Base-by-base conservation (phyloP, 2,113 vertebrate genomes). In the Nannospalax galili region DNA sequence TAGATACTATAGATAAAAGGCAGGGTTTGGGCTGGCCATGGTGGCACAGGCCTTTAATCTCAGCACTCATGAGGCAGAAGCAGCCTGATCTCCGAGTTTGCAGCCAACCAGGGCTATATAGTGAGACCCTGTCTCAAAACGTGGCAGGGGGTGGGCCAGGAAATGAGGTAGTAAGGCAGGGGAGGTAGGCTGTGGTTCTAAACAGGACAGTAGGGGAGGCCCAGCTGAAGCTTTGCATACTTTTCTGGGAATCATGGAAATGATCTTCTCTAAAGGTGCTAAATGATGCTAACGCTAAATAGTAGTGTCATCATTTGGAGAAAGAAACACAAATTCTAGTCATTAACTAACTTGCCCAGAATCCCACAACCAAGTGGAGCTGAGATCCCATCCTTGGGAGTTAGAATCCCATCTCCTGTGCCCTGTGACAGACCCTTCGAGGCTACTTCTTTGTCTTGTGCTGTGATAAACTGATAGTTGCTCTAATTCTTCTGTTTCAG, bases 401-500 rank as follows among this genome's bases (percentile, higher is more conserved):
- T 45, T 42, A 62, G 40, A 64, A 78, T 28, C 69, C 84, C 14
- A 52, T 82, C 26, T 90, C 40, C 42, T 74, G 1, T 42, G 45
- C 58, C 40, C 37, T 92, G 9, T 42, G 32, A 1, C 6, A 48
- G 48, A 9, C 64, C 42, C 7, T 11, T 35, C 14, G n/a, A 81
- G 56, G 10, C 52, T 7, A 1, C 16, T 15, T 74, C 60, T 92
- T n/a, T 84, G n/a, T 56, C 60, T 86, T 1, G 0, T 35, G 37
- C 19, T 78, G 67, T 62, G 40, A 40, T 60, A 9, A 5, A 24
- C 48, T 92, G 67, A 91, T 7, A 4, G 14, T 77, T 72, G 58
- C 75, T 52, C 64, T 74, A 80, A 88, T 60, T 92, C 12, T 60
- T 92, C 12, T 24, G 3, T 98, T 97, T 89, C 95, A 98, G 99